Evolutionary conservation across 2,888 invertebrate genomes (phyloP), one percentile per base, ranked within the genome.

Genomic region (Allygus modestus): DNA sequence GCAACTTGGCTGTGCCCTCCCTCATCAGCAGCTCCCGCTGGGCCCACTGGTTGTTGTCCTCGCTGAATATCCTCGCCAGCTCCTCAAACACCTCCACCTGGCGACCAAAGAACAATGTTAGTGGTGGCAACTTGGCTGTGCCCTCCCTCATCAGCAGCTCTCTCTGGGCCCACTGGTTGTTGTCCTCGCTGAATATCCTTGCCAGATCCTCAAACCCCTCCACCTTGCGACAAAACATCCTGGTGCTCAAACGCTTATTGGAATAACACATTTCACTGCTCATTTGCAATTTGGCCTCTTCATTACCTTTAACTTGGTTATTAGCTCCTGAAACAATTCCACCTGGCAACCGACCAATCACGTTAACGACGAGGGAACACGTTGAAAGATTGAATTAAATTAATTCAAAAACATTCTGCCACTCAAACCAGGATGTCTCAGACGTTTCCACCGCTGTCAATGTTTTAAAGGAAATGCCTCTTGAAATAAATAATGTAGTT

Each of bases 1-100:
- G 98, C 98, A 98, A 98, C 91, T 99, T 99, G 0, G 99, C 99
- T 0, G 99, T 99, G n/a, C 99, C 99, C 90, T 98, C 98, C 87
- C 97, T 94, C 94, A 98, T 98, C 79, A 99, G 91, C 82, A 99
- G 92, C 90, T 98, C 98, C 82, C 99, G 92, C 89, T 98, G 97
- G 17, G 97, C 97, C 94, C 97, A 96, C 85, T 98, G 96, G 90
- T 99, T 99, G 90, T 99, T 99, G 89, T 99, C 99, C 91, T 98
- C 98, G 87, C 98, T 98, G 91, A 99, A 99, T 88, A 99, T 99
- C 88, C 98, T 94, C 69, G 99, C 97, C 82, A 99, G 92, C 90
- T 99, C 98, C 88, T 97, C 96, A 90, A 98, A 99, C 86, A 98
- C 91, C 90, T 97, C 97, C 88, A 97, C 93, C 91, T 95, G 83